A percentile compares a stretch with the other conserved stretches of the same genome.
phyloP scores from a whole-genome alignment of 2,888 invertebrate genomes.

The Polydesmus complanatus region DNA sequence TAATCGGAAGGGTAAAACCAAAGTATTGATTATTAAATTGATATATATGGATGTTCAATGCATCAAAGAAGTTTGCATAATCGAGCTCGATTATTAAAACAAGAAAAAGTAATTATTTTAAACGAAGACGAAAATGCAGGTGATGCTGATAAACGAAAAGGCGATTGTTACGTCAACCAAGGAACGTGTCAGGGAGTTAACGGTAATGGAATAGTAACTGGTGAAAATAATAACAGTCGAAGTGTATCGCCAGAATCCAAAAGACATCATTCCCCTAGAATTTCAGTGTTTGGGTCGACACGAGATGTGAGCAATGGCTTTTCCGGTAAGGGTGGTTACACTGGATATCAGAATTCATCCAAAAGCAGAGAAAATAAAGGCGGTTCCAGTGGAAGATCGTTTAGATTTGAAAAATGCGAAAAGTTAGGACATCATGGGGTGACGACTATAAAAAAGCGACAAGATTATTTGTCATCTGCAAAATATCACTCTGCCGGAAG shows the following conservation, averaged over 20 bases:
- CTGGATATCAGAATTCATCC: not conserved
- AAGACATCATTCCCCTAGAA: not conserved
- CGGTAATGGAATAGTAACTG: not conserved
- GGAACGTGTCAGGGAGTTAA: slow-evolving; percentile 2
- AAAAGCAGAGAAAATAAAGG: not conserved
- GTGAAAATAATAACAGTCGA: not conserved
- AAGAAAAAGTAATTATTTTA: slow-evolving; percentile 1
- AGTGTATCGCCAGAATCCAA: not conserved
- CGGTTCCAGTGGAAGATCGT: too few relatives aligned
- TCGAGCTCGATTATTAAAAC: slow-evolving; percentile 12
- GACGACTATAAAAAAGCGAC: not conserved
- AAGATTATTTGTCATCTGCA: not conserved
- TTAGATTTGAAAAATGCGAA: not conserved
- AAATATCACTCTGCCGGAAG: not conserved
- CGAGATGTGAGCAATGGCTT: not conserved
- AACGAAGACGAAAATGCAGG: not conserved
- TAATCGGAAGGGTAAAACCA: too few relatives aligned
- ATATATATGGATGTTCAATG: slow-evolving; percentile 3
- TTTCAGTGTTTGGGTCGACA: not conserved
- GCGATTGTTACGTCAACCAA: slow-evolving; percentile 7
- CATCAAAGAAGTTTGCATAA: slow-evolving; percentile 13
- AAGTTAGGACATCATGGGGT: not conserved
- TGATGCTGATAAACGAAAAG: not conserved
- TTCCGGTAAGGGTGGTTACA: not conserved
- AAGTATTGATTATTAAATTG: too few relatives aligned